Evolutionary conservation across 2,113 vertebrate species (phyloP).

Genomic region (Glaucidium brasilianum): DNA sequence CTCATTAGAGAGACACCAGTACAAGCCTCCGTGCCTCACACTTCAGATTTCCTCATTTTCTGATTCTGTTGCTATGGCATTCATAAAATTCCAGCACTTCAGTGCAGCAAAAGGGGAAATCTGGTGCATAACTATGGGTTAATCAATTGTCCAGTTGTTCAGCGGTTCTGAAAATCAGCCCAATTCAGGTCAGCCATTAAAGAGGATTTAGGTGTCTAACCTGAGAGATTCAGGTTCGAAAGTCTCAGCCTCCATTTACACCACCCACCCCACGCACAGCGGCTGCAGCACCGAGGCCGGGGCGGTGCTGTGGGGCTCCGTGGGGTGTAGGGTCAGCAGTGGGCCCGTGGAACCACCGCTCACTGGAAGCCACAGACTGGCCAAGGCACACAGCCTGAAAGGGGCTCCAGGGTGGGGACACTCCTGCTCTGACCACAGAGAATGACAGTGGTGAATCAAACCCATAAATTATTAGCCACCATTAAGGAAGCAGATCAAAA

Average conservation of each 20-base stretch:
- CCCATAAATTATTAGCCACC: background rate
- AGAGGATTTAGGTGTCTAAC: background rate
- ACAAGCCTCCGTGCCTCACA: background rate
- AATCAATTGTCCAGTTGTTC: background rate
- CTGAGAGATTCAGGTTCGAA: background rate
- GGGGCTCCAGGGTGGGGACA: background rate
- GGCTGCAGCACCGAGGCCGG: background rate
- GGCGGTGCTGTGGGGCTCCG: background rate
- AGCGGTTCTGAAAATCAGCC: background rate
- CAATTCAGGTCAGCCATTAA: background rate
- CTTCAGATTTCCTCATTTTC: background rate
- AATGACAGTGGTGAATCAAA: background rate
- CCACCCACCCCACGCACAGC: accelerated
- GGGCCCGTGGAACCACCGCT: accelerated
- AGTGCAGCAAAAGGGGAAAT: background rate
- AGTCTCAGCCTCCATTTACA: background rate
- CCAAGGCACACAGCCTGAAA: background rate
- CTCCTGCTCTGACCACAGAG: background rate
- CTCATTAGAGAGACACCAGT: background rate
- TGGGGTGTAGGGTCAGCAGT: accelerated
- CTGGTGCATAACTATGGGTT: background rate
- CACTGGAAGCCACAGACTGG: background rate
- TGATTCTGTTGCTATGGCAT: background rate
- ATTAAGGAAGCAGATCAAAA: background rate
- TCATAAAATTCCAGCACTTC: background rate